Conservation (phyloP, 1,140 invertebrate species). For the Pogonus chalceus region DNA sequence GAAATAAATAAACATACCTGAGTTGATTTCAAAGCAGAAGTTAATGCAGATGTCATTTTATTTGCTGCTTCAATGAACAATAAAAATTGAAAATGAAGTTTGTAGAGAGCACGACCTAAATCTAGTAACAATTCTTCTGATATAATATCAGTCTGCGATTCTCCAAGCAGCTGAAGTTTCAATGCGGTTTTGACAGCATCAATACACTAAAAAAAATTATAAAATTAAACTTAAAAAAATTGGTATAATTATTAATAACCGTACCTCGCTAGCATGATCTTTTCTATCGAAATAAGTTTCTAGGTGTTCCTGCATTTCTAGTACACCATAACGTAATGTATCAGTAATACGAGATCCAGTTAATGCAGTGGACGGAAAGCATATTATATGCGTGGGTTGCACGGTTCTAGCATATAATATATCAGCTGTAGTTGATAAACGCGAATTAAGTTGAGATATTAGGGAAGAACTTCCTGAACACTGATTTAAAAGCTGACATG, state of each 20-base stretch:
- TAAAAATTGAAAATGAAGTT: constrained; percentile 87
- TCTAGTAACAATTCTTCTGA: constrained; percentile 58
- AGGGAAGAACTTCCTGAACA: constrained; percentile 26
- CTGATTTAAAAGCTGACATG: constrained; percentile 35
- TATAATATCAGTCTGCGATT: constrained; percentile 44
- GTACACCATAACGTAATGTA: constrained; percentile 72
- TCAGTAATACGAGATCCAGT: constrained; percentile 58
- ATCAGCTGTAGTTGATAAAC: constrained; percentile 55
- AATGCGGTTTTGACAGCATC: constrained; percentile 57
- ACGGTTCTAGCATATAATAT: constrained; percentile 23
- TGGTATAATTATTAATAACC: constrained; percentile 12
- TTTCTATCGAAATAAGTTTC: constrained; percentile 89
- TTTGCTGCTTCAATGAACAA: constrained; percentile 84
- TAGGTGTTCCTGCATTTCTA: constrained; percentile 92
- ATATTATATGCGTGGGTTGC: constrained; percentile 43
- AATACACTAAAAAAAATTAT: constrained; percentile 26
- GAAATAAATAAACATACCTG: constrained; percentile 28
- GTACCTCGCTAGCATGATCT: constrained; percentile 81
- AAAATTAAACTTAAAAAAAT: constrained; percentile 10
- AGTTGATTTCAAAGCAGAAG: constrained; percentile 40
- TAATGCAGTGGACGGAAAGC: constrained; percentile 55
- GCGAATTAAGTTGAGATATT: constrained; percentile 39
- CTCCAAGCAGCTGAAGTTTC: constrained; percentile 62
- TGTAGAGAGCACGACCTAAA: constrained; percentile 76
- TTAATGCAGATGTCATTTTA: constrained; percentile 69